Evolutionary conservation across 2,797 vertebrate species (phyloP).

Genomic region (Crocodylus rhombifer): DNA sequence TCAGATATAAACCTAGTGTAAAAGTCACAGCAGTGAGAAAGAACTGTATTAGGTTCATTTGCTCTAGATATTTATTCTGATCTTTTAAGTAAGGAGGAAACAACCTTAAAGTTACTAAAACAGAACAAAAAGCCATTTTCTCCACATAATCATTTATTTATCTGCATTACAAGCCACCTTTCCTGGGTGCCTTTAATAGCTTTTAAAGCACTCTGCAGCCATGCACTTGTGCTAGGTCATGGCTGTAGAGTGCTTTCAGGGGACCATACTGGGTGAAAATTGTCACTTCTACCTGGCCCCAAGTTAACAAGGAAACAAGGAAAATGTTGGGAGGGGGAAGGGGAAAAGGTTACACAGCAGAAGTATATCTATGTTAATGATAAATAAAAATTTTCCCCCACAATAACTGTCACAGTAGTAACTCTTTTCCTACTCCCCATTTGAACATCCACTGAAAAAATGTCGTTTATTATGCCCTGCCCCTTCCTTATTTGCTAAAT

Average conservation of each 20-base stretch:
- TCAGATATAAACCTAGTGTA: neutral
- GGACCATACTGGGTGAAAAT: neutral
- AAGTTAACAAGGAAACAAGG: neutral
- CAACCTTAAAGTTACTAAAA: constrained; percentile 23
- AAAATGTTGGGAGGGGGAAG: neutral
- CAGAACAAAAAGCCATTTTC: constrained; percentile 39
- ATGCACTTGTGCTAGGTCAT: too few relatives aligned
- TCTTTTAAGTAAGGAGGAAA: constrained; percentile 9
- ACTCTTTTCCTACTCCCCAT: neutral
- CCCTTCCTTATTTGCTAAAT: neutral
- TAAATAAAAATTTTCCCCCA: neutral
- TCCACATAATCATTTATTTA: constrained; percentile 50
- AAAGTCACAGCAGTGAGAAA: neutral
- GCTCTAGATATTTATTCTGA: neutral
- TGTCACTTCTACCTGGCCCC: neutral
- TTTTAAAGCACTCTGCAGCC: too few relatives aligned
- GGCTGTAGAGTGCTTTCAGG: too few relatives aligned
- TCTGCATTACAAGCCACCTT: neutral
- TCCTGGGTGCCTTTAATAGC: too few relatives aligned
- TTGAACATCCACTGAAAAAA: neutral
- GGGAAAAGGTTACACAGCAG: neutral
- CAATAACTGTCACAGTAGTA: neutral
- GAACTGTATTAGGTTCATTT: neutral
- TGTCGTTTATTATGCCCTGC: neutral
- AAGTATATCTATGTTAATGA: neutral